Conservation (phyloP, 2,797 vertebrate genomes). For the Arnoldichthys spilopterus region DNA sequence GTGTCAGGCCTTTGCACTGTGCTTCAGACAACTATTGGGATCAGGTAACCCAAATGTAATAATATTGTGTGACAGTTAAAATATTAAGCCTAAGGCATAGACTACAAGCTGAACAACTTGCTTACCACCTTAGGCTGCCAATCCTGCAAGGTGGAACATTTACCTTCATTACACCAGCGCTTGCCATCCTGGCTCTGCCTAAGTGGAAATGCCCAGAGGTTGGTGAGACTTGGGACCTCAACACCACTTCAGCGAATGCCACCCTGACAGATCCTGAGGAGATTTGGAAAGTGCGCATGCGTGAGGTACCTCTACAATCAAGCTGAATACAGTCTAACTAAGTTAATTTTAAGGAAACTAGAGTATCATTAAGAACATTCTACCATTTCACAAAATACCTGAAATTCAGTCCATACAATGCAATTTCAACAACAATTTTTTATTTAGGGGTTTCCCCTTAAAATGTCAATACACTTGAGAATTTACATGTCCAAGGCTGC, state of each 20-base stretch:
- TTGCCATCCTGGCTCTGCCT: constrained; percentile 81
- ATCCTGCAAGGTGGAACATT: constrained; percentile 85
- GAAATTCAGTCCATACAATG: not conserved
- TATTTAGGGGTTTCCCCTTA: not conserved
- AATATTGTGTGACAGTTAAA: not conserved
- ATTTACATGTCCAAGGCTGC: too few species aligned
- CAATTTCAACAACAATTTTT: not conserved
- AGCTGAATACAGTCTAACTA: not conserved
- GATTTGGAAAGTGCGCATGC: constrained; percentile 80
- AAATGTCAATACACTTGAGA: too few species aligned
- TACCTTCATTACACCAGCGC: constrained; percentile 80
- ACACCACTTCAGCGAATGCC: constrained; percentile 57
- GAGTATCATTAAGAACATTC: not conserved
- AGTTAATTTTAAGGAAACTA: not conserved
- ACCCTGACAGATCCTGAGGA: constrained; percentile 64
- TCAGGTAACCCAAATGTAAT: constrained; percentile 69
- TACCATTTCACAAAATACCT: not conserved
- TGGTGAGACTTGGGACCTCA: constrained; percentile 36
- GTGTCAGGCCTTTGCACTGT: constrained; percentile 81
- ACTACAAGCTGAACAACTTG: too few species aligned
- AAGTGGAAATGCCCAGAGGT: constrained; percentile 78
- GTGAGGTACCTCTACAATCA: constrained; percentile 69
- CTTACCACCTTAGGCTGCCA: constrained; percentile 71
- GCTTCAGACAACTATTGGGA: constrained; percentile 78
- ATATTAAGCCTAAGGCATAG: too few species aligned